Conservation (phyloP, 2,797 vertebrate genomes). For the Uromys caudimaculatus region DNA sequence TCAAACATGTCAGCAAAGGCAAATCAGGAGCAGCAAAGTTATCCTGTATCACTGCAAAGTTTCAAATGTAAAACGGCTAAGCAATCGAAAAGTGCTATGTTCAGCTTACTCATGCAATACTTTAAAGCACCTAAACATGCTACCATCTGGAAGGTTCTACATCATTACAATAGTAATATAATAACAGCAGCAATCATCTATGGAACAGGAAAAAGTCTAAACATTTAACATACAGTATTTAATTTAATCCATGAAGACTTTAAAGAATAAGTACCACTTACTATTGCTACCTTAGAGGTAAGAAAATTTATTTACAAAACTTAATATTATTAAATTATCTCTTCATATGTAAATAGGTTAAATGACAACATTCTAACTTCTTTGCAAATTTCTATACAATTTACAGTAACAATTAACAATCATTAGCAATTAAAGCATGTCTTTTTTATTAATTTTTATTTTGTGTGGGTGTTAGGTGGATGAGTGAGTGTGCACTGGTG, state of each 20-base stretch:
- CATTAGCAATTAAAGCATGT: not conserved
- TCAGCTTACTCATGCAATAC: conserved; percentile 48
- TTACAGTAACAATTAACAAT: not conserved
- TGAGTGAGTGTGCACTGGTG: not conserved
- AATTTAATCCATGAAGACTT: not conserved
- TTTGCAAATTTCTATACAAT: conserved; percentile 25
- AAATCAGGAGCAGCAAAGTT: conserved; percentile 90
- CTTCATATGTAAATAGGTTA: not conserved
- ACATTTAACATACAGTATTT: not conserved
- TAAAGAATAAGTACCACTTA: not conserved
- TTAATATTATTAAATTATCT: conserved; percentile 10
- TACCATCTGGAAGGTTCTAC: conserved; percentile 45
- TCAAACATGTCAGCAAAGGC: conserved; percentile 86
- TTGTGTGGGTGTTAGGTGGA: not conserved
- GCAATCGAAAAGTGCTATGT: conserved; percentile 31
- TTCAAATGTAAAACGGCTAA: conserved; percentile 62
- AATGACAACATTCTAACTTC: conserved; percentile 18
- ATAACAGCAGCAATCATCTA: conserved; percentile 27
- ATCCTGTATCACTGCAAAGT: conserved; percentile 90
- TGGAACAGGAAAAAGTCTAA: not conserved
- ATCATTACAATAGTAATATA: conserved; percentile 37
- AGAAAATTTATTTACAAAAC: conserved; percentile 23
- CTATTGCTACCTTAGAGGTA: not conserved
- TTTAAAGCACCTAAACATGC: conserved; percentile 56
- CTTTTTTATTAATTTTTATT: not conserved